Evolutionary conservation across 2,113 vertebrate species (phyloP).

Genomic region (Ibidorhyncha struthersii): DNA sequence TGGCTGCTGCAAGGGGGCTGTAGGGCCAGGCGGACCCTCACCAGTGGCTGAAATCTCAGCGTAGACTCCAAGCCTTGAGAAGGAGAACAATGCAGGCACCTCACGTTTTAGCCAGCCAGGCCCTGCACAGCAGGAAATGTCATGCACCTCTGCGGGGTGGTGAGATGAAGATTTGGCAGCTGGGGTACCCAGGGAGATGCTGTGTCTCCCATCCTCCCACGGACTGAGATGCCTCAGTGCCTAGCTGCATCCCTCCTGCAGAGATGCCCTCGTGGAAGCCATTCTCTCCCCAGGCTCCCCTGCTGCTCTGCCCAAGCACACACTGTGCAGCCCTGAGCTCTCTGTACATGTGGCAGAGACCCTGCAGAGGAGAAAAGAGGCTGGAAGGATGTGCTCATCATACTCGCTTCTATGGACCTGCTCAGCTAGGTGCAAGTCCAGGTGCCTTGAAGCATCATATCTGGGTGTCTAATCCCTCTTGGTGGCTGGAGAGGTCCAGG

Average conservation of each 20-base stretch:
- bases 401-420: not conserved
- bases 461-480: not conserved
- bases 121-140: not conserved
- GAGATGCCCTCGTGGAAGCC: not conserved
- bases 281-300: not conserved
- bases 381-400: not conserved
- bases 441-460: not conserved
- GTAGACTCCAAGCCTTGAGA: not conserved
- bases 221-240: not conserved
- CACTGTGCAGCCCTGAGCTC: not conserved
- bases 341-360: accelerated
- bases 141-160: not conserved
- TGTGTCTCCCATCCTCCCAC: not conserved
- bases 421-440: not conserved
- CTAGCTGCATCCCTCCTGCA: not conserved
- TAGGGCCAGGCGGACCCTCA: not conserved
- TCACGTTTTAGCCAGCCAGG: not conserved
- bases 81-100: not conserved
- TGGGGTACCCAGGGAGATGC: not conserved
- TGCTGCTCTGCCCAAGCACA: not conserved
- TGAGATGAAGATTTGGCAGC: not conserved
- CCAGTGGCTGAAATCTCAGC: not conserved
- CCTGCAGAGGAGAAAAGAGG: not conserved
- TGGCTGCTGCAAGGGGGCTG: not conserved
- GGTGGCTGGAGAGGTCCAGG: not conserved